These are phyloP conservation scores for Danio aesculapii DNA, from an alignment of 2,797 vertebrate species.

Conservation along the genomic window DNA sequence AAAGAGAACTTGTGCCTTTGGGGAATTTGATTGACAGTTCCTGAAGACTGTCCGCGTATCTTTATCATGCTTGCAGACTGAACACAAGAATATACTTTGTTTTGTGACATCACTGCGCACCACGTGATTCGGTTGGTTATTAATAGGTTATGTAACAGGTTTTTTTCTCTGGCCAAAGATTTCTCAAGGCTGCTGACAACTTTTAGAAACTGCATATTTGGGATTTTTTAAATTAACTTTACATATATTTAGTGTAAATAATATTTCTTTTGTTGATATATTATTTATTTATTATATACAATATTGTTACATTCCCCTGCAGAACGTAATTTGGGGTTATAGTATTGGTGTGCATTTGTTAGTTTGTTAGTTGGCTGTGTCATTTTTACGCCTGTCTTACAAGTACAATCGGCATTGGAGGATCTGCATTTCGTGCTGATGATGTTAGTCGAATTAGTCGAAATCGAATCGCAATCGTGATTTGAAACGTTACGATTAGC, in stretches of 20 bases:
- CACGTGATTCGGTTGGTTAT: slow-evolving; percentile 2
- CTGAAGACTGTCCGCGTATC: slow-evolving; percentile 7
- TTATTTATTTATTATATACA: neutral
- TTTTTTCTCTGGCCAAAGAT: neutral
- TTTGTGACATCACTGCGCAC: slow-evolving; percentile 18
- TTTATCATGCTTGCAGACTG: slow-evolving; percentile 15
- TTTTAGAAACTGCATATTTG: neutral
- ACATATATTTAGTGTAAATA: neutral
- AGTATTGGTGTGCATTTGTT: no score
- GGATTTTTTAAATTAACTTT: neutral
- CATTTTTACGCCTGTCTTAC: no score
- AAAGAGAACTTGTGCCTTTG: slow-evolving; percentile 1
- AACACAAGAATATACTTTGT: slow-evolving; percentile 26
- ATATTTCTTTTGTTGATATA: neutral
- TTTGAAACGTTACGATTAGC: no score
- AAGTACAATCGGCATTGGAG: no score
- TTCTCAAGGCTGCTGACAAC: slow-evolving; percentile 8
- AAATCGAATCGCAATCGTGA: no score
- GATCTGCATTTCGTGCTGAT: no score
- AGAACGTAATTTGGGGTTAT: no score
- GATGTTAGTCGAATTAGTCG: no score
- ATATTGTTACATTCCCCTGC: no score
- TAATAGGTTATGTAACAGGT: slow-evolving; percentile 1
- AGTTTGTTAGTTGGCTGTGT: no score
- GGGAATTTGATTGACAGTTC: slow-evolving; percentile 32